Conservation (phyloP, 2,888 invertebrate genomes). For the Saturnia pavonia region DNA sequence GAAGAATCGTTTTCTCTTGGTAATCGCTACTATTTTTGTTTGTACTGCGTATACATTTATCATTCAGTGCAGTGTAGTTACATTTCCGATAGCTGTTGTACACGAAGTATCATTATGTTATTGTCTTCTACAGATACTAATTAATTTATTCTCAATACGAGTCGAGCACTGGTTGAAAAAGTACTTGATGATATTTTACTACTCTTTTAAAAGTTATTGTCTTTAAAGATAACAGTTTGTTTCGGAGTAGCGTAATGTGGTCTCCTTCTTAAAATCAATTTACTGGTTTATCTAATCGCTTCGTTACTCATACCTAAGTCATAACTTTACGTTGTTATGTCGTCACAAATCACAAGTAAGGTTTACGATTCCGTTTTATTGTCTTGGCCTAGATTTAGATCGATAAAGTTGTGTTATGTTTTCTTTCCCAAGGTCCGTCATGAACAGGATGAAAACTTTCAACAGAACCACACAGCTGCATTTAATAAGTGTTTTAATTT, state of each 20-base stretch:
- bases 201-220: not conserved
- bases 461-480: slow-evolving; percentile 24
- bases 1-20: not conserved
- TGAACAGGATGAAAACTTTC: slow-evolving; percentile 34
- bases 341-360: slow-evolving; percentile 38
- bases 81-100: not conserved
- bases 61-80: not conserved
- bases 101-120: not conserved
- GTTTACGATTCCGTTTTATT: slow-evolving; percentile 14
- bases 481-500: slow-evolving; percentile 31
- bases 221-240: not conserved
- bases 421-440: slow-evolving; percentile 58
- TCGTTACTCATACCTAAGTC: slow-evolving; percentile 17
- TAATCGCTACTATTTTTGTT: not conserved
- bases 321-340: slow-evolving; percentile 37
- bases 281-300: not conserved
- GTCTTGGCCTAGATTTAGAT: slow-evolving; percentile 24
- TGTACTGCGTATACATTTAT: not conserved
- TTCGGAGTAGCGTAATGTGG: not conserved
- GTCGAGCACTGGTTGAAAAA: not conserved
- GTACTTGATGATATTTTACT: not conserved
- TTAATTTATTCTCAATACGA: not conserved
- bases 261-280: slow-evolving; percentile 4
- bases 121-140: not conserved
- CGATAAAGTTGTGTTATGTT: slow-evolving; percentile 31